A percentile compares a stretch with the other conserved stretches of the same genome.
phyloP scores from a whole-genome alignment of 1,140 invertebrate species.

The Bombus difficillimus region DNA sequence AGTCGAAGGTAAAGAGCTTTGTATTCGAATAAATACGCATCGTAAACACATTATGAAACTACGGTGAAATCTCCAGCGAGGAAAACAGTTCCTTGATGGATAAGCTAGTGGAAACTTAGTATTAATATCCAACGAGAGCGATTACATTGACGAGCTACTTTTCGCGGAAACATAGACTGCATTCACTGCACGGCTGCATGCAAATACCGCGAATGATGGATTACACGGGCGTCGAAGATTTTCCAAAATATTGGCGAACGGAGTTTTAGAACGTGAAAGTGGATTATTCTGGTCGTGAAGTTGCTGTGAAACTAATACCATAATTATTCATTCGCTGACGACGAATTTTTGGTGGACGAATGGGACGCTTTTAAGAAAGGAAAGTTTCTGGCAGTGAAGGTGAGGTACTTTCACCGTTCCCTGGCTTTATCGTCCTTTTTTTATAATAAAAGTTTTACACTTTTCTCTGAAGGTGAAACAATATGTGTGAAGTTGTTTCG shows the following conservation, averaged over 20 bases:
- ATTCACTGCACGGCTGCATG: neutral
- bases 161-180: no score
- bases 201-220: conserved; percentile 24
- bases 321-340: neutral
- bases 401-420: neutral
- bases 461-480: neutral
- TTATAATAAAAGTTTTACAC: neutral
- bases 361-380: neutral
- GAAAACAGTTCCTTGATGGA: neutral
- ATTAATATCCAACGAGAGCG: neutral
- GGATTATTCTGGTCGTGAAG: no score
- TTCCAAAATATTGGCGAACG: neutral
- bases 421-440: neutral
- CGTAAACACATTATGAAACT: neutral
- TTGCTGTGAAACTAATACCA: neutral
- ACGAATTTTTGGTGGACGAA: neutral
- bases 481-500: neutral
- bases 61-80: neutral
- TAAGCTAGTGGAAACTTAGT: neutral
- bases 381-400: neutral
- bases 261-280: no score
- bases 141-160: conserved; percentile 13
- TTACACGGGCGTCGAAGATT: neutral
- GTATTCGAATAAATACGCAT: neutral
- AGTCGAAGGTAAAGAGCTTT: neutral